Evolutionary conservation across 2,113 vertebrate genomes (phyloP), one percentile per base, ranked within the genome.

Genomic region (Echinops telfairi): DNA sequence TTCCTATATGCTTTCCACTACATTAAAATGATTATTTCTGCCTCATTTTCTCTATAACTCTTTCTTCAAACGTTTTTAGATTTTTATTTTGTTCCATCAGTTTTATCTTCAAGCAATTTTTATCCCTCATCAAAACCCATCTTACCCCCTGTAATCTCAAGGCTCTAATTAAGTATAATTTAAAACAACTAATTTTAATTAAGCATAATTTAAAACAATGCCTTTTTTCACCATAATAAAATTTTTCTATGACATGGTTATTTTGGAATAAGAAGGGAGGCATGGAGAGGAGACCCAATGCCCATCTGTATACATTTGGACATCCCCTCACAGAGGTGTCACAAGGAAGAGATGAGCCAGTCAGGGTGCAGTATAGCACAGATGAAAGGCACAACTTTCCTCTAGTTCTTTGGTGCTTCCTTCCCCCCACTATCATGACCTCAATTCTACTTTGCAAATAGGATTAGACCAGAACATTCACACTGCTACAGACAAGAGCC

Each of bases 41-140:
- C 27, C 40, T 93, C 62, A 62, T 88, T 87, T 91, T 15, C 33
- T 71, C 22, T 62, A n/a, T n/a, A 84, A 88, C 16, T 47, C 80
- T 89, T 73, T 82, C 60, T 89, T 94, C 43, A 86, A 53, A 53
- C 47, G 12, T 12, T 53, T 53, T 12, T 7, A 80, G 83, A 62
- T 22, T 23, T 23, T 62, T 62, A 62, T 62, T 62, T 58, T 58
- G 14, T 19, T 31, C 33, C n/a, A 87, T 85, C 11, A 81, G 22
- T 79, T 47, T 83, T 89, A 66, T 82, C 60, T 89, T 94, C 38
- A 86, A 80, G 79, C 20, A 82, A 0, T 73, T 1, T 2, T 83
- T 91, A 62, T 68, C 5, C 14, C 3, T 87, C 38, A 88, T 6
- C 36, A 64, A 93, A 91, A 23, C 22, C 38, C 60, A 84, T n/a